A percentile compares a stretch with the other conserved stretches of the same genome.
These are phyloP conservation scores for Phataginus tricuspis DNA, from an alignment of 2,797 vertebrate species.

Conservation along the genomic window DNA sequence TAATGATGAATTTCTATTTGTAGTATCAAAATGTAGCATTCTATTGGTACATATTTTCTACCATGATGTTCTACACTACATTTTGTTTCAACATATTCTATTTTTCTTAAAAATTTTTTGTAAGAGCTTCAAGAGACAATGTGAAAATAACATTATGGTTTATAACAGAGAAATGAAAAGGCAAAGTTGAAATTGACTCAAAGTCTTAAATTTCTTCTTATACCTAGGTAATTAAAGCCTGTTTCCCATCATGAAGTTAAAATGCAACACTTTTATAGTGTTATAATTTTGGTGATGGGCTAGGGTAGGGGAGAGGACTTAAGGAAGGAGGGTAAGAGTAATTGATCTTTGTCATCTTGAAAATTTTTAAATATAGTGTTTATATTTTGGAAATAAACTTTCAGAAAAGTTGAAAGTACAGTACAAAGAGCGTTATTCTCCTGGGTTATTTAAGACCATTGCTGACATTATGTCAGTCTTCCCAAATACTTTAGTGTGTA, in stretches of 20 bases:
- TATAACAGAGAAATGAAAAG: slow-evolving; percentile 2
- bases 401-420: not conserved
- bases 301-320: not conserved
- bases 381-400: slow-evolving; percentile 33
- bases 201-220: not conserved
- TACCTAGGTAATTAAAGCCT: not conserved
- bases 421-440: not conserved
- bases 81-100: not conserved
- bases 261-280: not conserved
- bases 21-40: not conserved
- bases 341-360: not conserved
- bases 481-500: not conserved
- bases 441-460: not conserved
- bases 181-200: not conserved
- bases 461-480: not conserved
- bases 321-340: not conserved
- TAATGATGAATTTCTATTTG: slow-evolving; percentile 31
- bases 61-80: not conserved
- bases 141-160: slow-evolving; percentile 17
- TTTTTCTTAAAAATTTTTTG: slow-evolving; percentile 6
- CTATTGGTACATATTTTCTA: not conserved
- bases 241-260: slow-evolving; percentile 1
- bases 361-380: not conserved
- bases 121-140: not conserved
- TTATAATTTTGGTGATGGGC: not conserved